phyloP scores from a whole-genome alignment of 1,140 invertebrate genomes.

The Lucilia sericata region DNA sequence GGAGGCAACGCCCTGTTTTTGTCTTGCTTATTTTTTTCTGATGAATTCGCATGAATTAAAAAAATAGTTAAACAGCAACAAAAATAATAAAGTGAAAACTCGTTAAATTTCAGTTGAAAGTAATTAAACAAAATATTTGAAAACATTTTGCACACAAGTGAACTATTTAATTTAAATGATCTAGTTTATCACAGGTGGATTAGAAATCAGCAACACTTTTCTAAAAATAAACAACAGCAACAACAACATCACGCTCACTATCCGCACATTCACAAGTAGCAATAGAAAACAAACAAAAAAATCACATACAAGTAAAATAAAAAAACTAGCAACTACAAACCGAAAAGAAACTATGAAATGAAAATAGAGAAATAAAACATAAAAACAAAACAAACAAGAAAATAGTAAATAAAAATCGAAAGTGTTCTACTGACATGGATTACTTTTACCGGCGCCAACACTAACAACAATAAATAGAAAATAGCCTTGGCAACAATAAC shows the following conservation, averaged over 20 bases:
- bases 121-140: not conserved
- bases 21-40: not conserved
- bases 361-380: not conserved
- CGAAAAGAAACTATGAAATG: too few relatives aligned
- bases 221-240: not conserved
- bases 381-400: not conserved
- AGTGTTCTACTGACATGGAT: slow-evolving; percentile 68
- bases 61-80: not conserved
- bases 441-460: slow-evolving; percentile 54
- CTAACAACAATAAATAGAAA: slow-evolving; percentile 52
- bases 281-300: not conserved
- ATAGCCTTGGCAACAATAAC: slow-evolving; percentile 46
- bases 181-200: not conserved
- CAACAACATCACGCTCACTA: not conserved
- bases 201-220: not conserved
- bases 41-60: not conserved
- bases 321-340: not conserved
- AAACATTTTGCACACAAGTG: not conserved
- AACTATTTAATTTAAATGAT: not conserved
- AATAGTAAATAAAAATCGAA: slow-evolving; percentile 59
- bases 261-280: too few relatives aligned
- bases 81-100: not conserved
- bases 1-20: slow-evolving; percentile 24
- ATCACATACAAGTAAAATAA: not conserved
- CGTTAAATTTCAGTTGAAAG: not conserved